Evolutionary conservation across 1,140 invertebrate genomes (phyloP).

Genomic region (Fopius arisanus): DNA sequence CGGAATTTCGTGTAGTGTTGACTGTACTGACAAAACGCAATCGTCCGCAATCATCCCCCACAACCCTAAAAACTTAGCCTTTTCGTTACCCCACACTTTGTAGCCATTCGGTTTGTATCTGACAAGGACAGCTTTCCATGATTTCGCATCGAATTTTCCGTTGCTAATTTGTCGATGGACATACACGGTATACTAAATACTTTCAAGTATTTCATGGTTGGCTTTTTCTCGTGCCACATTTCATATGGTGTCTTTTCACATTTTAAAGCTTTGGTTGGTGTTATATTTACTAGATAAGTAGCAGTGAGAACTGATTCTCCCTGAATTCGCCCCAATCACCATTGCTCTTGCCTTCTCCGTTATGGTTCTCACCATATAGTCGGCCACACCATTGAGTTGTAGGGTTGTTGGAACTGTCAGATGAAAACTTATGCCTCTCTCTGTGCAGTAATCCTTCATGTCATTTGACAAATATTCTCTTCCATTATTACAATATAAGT

Average conservation of each 20-base stretch:
- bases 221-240: conserved; percentile 60
- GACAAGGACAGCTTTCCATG: conserved; percentile 53
- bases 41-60: too few relatives aligned
- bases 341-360: conserved; percentile 58
- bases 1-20: too few relatives aligned
- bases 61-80: conserved; percentile 48
- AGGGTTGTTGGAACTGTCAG: conserved; percentile 57
- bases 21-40: too few relatives aligned
- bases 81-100: conserved; percentile 52
- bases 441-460: conserved; percentile 54
- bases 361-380: conserved; percentile 61
- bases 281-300: conserved; percentile 19
- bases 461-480: conserved; percentile 49
- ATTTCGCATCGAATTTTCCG: conserved; percentile 57
- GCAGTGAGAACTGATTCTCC: conserved; percentile 55
- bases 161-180: conserved; percentile 56
- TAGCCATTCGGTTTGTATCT: conserved; percentile 60
- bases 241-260: conserved; percentile 58
- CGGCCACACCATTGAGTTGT: conserved; percentile 57
- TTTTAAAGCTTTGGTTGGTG: conserved; percentile 52
- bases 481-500: conserved; percentile 49
- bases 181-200: conserved; percentile 60
- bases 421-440: conserved; percentile 61
- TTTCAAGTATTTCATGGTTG: conserved; percentile 58
- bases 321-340: conserved; percentile 52